phyloP scores from a whole-genome alignment of 2,113 vertebrate genomes.

The Illadopsis cleaveri region DNA sequence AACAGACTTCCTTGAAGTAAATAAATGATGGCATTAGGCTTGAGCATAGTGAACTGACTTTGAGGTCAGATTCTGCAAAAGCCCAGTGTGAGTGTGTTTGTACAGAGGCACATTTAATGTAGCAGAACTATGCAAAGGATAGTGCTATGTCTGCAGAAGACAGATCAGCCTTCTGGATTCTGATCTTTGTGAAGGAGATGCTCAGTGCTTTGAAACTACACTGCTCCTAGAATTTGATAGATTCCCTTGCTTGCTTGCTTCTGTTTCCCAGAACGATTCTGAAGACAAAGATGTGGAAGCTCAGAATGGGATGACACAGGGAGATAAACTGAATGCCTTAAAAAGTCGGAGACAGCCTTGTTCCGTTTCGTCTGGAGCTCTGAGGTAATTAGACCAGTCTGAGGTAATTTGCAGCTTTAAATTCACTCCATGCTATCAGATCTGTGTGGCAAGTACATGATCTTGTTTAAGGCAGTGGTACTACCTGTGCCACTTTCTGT shows the following conservation, averaged over 20 bases:
- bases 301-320: slow-evolving; percentile 84
- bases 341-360: slow-evolving; percentile 85
- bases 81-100: not conserved
- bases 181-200: not conserved
- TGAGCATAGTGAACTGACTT: not conserved
- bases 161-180: not conserved
- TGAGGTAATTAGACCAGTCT: slow-evolving; percentile 78
- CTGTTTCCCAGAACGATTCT: slow-evolving; percentile 73
- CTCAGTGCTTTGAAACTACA: not conserved
- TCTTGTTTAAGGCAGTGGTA: not conserved
- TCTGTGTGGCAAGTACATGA: not conserved
- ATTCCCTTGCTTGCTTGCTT: not conserved
- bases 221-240: not conserved
- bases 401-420: slow-evolving; percentile 60
- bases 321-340: slow-evolving; percentile 95
- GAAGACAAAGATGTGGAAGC: slow-evolving; percentile 72
- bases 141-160: not conserved
- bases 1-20: not conserved
- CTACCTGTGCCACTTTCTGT: not conserved
- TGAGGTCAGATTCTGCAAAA: not conserved
- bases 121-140: no score
- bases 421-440: not conserved
- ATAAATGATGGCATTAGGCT: not conserved
- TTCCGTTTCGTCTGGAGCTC: slow-evolving; percentile 75
- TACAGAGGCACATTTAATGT: not conserved